A percentile compares a stretch with the other conserved stretches of the same genome.
Conservation (phyloP, 2,888 invertebrate genomes). For the Sepiola atlantica region DNA sequence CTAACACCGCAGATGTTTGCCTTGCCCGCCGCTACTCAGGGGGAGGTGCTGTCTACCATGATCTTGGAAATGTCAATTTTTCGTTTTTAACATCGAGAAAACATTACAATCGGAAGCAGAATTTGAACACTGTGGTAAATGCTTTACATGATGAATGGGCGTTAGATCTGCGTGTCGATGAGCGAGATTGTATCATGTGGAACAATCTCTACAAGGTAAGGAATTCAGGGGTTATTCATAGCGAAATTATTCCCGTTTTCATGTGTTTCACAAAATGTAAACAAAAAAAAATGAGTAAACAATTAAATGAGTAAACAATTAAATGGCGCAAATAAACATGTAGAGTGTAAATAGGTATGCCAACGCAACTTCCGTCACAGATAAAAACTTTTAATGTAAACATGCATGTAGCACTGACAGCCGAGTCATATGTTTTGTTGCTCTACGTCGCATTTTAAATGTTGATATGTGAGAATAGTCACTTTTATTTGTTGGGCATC, state of each 20-base stretch:
- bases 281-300: no score
- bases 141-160: slow-evolving; percentile 89
- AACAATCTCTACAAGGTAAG: slow-evolving; percentile 78
- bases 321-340: no score
- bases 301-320: no score
- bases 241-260: background rate
- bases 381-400: no score
- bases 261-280: no score
- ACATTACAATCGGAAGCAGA: slow-evolving; percentile 88
- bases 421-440: no score
- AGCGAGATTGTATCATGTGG: slow-evolving; percentile 90
- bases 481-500: no score
- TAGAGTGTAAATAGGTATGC: no score
- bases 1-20: slow-evolving; percentile 82
- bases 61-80: slow-evolving; percentile 82
- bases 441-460: no score
- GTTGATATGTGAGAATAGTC: no score
- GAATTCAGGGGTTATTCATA: background rate
- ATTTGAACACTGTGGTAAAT: slow-evolving; percentile 89
- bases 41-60: slow-evolving; percentile 96
- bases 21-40: slow-evolving; percentile 94
- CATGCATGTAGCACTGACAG: no score
- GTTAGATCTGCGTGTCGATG: slow-evolving; percentile 84
- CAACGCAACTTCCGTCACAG: no score
- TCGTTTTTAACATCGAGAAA: slow-evolving; percentile 91